Evolutionary conservation across 2,113 vertebrate genomes (phyloP).

Genomic region (Sigmodon hispidus): DNA sequence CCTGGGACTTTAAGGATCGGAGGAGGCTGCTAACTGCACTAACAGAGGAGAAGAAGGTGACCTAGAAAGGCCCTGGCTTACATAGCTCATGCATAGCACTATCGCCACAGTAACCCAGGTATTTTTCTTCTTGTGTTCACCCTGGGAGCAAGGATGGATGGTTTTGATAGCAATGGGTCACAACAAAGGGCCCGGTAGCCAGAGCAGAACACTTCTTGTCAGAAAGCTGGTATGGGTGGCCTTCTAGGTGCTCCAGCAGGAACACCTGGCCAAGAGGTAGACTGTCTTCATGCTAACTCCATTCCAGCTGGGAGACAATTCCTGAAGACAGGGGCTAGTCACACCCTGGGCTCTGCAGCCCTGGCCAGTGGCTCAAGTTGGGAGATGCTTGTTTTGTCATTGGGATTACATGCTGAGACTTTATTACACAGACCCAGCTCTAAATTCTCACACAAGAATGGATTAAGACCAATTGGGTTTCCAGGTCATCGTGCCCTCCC

Average conservation of each 20-base stretch:
- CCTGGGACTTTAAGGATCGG: neutral
- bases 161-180: neutral
- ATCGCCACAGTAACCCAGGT: neutral
- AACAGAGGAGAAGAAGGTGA: neutral
- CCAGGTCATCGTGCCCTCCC: neutral
- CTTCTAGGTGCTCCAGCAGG: fast-evolving
- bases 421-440: fast-evolving
- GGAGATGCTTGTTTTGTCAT: fast-evolving
- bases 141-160: neutral
- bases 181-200: neutral
- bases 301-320: too few relatives aligned
- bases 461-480: neutral
- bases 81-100: neutral
- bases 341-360: neutral
- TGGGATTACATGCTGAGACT: neutral
- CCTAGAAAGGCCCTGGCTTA: neutral
- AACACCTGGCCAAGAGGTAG: fast-evolving
- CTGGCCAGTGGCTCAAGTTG: fast-evolving
- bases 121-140: neutral
- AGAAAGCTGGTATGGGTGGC: fast-evolving
- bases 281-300: neutral
- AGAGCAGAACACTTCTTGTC: neutral
- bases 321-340: neutral
- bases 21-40: neutral
- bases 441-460: neutral